Base-by-base conservation (phyloP, 1,140 invertebrate genomes). In the Phymastichus coffea region DNA sequence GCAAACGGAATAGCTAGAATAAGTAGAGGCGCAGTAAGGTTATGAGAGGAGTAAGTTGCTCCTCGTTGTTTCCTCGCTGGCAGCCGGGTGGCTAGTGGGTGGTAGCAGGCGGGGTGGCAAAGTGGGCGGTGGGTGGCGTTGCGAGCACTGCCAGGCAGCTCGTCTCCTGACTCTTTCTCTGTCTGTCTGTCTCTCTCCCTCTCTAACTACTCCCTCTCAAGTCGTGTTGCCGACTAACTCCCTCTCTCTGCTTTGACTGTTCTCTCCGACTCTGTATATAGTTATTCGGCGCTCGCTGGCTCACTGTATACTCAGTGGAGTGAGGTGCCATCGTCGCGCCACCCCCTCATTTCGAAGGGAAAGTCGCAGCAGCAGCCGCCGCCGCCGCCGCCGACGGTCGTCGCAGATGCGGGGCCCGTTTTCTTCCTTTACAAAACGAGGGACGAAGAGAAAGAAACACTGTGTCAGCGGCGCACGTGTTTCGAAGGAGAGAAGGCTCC, bases 61-160 rank as follows among this genome's bases (percentile, higher is more conserved):
- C 72, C 76, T 77, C 76, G 76, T 78, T 79, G 76, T 78, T 78
- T 78, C 76, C 76, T 78, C 76, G 75, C 68, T 76, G 77, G 76
- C 77, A 67, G 77, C 70, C 76, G 77, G 77, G 77, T 78, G 76
- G 76, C 69, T 67, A 78, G 77, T 78, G 77, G 77, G 77, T 78
- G 77, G 77, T n/a, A n/a, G 71, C 70, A 77, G 77, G 77, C 70
- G 76, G 77, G 77, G 77, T 78, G 77, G 77, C 71, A 73, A 73
- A 72, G 57, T 58, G 57, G 63, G 65, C 52, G 41, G 68, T 69
- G 66, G 73, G 74, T 74, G 71, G 72, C 59, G 23, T 63, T 60
- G 53, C 47, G 61, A 63, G 60, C 61, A 59, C 63, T 57, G 61
- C 48, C 44, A 38, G 44, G 28, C 37, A n/a, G n/a, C 37, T 40